These are phyloP conservation scores for Labia minor DNA, from an alignment of 2,888 invertebrate species.

Conservation along the genomic window DNA sequence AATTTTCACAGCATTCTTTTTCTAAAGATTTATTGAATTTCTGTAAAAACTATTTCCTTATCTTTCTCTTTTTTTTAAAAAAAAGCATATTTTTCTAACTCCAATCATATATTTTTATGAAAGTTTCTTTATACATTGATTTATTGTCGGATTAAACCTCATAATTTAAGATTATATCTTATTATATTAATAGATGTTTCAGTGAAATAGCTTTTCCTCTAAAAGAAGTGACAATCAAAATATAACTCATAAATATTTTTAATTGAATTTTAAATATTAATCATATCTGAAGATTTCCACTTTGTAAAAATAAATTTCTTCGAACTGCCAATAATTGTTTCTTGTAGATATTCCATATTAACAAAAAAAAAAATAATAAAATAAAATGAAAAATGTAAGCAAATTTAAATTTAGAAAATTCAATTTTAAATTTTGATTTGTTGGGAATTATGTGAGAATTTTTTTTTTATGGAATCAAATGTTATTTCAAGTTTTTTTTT, in stretches of 20 bases:
- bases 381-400: no score
- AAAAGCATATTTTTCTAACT: not conserved
- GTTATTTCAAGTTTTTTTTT: not conserved
- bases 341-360: no score
- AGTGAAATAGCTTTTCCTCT: not conserved
- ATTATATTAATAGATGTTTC: conserved; percentile 7
- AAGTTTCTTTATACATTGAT: not conserved
- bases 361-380: no score
- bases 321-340: no score
- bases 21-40: no score
- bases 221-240: not conserved
- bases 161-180: not conserved
- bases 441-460: no score
- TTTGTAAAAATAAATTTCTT: not conserved
- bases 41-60: no score
- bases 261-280: not conserved
- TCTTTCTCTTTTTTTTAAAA: no score
- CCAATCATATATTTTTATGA: not conserved
- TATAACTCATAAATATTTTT: conserved; percentile 1
- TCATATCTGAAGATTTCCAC: not conserved
- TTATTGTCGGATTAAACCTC: conserved; percentile 13
- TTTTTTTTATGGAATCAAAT: no score
- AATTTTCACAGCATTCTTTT: no score
- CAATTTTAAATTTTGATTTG: no score
- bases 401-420: no score